These are phyloP conservation scores for Actenoides lindsayi DNA, from an alignment of 2,113 vertebrate genomes.

Conservation along the genomic window DNA sequence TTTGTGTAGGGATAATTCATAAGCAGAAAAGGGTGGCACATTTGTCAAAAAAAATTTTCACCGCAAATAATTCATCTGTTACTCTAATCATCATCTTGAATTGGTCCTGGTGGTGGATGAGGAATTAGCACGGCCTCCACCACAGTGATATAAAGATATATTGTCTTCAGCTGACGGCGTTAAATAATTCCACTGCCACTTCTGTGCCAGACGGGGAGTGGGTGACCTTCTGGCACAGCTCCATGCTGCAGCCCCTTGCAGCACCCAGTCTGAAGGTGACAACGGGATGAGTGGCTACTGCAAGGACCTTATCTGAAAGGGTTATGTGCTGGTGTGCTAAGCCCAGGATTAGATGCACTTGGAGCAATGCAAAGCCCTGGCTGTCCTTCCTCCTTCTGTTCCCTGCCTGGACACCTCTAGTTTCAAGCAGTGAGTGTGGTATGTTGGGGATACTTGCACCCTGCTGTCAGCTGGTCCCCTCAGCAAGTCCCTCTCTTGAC, in stretches of 20 bases:
- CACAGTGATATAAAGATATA: accelerated
- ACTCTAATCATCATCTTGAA: accelerated
- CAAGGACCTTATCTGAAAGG: accelerated
- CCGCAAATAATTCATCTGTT: background rate
- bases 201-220: background rate
- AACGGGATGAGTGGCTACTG: accelerated
- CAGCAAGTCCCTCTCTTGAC: background rate
- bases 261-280: background rate
- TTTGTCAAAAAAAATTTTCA: background rate
- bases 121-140: background rate
- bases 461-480: background rate
- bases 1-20: constrained; percentile 6
- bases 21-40: background rate
- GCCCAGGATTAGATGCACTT: accelerated
- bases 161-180: background rate
- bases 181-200: background rate
- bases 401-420: accelerated
- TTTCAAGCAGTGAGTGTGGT: accelerated
- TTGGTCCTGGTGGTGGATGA: background rate
- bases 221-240: background rate
- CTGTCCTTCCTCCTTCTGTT: background rate
- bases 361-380: background rate
- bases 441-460: background rate
- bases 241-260: accelerated
- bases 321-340: accelerated